Evolutionary conservation across 2,113 vertebrate genomes (phyloP).

Genomic region (Sinocyclocheilus anophthalmus): DNA sequence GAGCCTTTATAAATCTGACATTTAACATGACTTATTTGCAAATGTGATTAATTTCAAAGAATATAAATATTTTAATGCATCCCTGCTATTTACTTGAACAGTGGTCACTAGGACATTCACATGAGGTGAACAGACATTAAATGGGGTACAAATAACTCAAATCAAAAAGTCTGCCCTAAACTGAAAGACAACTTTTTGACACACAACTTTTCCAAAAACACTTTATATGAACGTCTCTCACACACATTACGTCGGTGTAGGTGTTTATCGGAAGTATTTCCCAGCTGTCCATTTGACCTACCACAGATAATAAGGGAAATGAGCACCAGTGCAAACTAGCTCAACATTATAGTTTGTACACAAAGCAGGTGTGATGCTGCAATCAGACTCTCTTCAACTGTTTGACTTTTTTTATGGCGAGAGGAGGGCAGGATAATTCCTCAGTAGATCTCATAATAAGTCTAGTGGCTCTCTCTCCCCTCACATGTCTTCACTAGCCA

Average conservation of each 20-base stretch:
- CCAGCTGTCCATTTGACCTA: constrained; percentile 70
- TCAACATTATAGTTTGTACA: constrained; percentile 72
- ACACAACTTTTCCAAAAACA: not conserved
- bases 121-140: not conserved
- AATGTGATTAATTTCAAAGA: constrained; percentile 61
- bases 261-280: constrained; percentile 49
- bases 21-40: not conserved
- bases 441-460: constrained; percentile 64
- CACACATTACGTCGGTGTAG: not conserved
- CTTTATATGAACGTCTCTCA: not conserved
- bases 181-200: no score
- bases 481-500: constrained; percentile 64
- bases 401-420: constrained; percentile 49
- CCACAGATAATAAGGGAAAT: constrained; percentile 68
- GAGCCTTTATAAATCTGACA: not conserved
- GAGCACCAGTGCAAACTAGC: constrained; percentile 58
- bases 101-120: not conserved
- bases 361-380: constrained; percentile 74
- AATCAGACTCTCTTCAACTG: constrained; percentile 62
- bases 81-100: constrained; percentile 53
- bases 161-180: not conserved
- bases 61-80: constrained; percentile 68
- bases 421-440: constrained; percentile 58
- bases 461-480: constrained; percentile 60
- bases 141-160: not conserved